phyloP scores from a whole-genome alignment of 2,113 vertebrate genomes.

The Motacilla alba region DNA sequence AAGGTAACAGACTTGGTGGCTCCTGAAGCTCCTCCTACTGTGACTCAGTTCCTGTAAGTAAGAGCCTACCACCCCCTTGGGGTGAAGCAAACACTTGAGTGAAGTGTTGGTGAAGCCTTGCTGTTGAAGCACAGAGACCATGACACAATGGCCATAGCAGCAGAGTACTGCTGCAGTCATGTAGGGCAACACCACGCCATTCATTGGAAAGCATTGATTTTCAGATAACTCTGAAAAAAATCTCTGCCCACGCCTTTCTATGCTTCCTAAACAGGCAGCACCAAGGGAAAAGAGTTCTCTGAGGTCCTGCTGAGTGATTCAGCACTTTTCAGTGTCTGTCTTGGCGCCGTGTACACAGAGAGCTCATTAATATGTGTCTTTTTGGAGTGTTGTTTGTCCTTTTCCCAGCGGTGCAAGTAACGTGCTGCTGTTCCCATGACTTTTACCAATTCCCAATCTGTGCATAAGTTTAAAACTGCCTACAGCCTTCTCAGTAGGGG shows the following conservation, averaged over 20 bases:
- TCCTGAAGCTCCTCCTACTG: not conserved
- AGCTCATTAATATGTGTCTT: not conserved
- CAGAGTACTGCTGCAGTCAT: accelerated
- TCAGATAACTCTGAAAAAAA: not conserved
- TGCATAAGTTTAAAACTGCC: not conserved
- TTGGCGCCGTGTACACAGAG: not conserved
- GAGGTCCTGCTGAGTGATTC: not conserved
- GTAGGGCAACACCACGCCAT: not conserved
- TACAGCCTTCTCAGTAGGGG: not conserved
- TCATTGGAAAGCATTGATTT: not conserved
- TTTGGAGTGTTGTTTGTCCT: not conserved
- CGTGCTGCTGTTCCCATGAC: not conserved
- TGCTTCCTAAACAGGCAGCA: not conserved
- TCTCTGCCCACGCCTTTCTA: not conserved
- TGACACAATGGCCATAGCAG: accelerated
- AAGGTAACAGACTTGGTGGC: not conserved
- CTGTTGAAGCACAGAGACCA: not conserved
- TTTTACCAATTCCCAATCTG: not conserved
- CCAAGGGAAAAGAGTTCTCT: not conserved
- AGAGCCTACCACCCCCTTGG: not conserved
- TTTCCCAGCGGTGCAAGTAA: not conserved
- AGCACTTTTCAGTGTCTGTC: not conserved
- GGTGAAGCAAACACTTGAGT: not conserved
- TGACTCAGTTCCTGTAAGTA: not conserved
- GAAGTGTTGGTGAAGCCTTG: not conserved